Conservation (phyloP, 2,797 vertebrate genomes). For the Gymnodraco acuticeps region DNA sequence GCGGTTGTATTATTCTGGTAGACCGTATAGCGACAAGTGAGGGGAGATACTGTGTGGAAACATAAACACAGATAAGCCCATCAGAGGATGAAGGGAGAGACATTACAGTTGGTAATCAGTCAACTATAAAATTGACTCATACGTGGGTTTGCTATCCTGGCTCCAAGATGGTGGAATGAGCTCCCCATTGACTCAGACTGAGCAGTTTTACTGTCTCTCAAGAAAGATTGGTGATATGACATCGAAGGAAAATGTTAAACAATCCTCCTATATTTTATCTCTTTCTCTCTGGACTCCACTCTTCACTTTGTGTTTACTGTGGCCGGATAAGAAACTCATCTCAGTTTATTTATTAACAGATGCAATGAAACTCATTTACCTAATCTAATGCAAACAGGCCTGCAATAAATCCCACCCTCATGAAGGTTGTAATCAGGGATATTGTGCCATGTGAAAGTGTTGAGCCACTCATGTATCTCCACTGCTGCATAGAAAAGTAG, state of each 20-base stretch:
- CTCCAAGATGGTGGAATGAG: no score
- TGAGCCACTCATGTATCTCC: conserved; percentile 1
- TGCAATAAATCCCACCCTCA: conserved; percentile 30
- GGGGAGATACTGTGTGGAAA: conserved; percentile 66
- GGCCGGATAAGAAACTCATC: conserved; percentile 26
- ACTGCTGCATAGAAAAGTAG: conserved; percentile 26
- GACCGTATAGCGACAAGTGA: conserved; percentile 53
- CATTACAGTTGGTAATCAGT: conserved; percentile 57
- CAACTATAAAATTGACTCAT: conserved; percentile 79
- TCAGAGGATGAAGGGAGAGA: conserved; percentile 52
- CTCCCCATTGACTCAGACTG: conserved; percentile 72
- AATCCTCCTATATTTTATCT: conserved; percentile 36
- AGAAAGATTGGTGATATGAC: conserved; percentile 58
- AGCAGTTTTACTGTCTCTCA: conserved; percentile 63
- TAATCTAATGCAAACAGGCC: background rate
- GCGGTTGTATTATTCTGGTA: conserved; percentile 60
- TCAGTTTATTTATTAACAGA: conserved; percentile 21
- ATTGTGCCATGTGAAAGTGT: conserved; percentile 26
- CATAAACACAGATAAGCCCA: conserved; percentile 74
- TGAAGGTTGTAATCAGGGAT: conserved; percentile 31
- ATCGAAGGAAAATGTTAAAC: conserved; percentile 62
- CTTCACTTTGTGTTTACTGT: conserved; percentile 17
- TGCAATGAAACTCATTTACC: conserved; percentile 1
- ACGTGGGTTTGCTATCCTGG: no score
- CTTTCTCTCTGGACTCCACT: conserved; percentile 12